Evolutionary conservation across 2,888 invertebrate species (phyloP).

Genomic region (Drosophila mercatorum): DNA sequence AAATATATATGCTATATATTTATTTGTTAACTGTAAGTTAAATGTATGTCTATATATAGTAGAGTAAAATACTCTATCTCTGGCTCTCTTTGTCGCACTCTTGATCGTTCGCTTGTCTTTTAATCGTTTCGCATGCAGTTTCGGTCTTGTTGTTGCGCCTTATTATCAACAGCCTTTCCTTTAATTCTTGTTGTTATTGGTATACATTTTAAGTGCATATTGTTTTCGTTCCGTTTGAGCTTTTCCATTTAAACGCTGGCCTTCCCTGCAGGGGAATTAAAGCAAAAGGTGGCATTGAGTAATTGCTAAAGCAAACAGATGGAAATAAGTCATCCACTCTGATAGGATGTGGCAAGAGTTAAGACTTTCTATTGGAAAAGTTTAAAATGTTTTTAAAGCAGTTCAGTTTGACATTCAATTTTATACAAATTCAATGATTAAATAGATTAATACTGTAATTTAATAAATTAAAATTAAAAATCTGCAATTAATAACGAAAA

Average conservation of each 20-base stretch:
- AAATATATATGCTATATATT: conserved; percentile 3
- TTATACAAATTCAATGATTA: background rate
- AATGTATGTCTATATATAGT: conserved; percentile 8
- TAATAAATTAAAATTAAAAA: conserved; percentile 22
- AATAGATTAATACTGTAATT: conserved; percentile 6
- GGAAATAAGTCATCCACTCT: conserved; percentile 12
- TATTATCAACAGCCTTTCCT: conserved; percentile 46
- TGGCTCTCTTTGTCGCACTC: conserved; percentile 5
- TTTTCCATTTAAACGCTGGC: conserved; percentile 60
- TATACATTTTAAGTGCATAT: conserved; percentile 21
- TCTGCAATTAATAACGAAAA: conserved; percentile 14
- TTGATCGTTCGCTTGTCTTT: conserved; percentile 44
- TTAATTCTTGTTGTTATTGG: conserved; percentile 31
- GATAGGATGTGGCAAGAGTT: conserved; percentile 13
- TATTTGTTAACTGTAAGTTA: conserved; percentile 18
- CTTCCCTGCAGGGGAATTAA: conserved; percentile 44
- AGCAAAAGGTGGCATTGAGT: conserved; percentile 22
- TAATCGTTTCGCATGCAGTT: conserved; percentile 48
- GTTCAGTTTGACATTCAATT: conserved; percentile 14
- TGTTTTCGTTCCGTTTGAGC: conserved; percentile 36
- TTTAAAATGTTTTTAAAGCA: conserved; percentile 22
- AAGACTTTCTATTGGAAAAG: conserved; percentile 10
- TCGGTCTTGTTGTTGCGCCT: conserved; percentile 38
- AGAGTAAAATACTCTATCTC: conserved; percentile 9
- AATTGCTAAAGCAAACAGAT: conserved; percentile 9